Evolutionary conservation across 2,113 vertebrate species (phyloP), one percentile per base, ranked within the genome.

Genomic region (Chaetura pelagica): DNA sequence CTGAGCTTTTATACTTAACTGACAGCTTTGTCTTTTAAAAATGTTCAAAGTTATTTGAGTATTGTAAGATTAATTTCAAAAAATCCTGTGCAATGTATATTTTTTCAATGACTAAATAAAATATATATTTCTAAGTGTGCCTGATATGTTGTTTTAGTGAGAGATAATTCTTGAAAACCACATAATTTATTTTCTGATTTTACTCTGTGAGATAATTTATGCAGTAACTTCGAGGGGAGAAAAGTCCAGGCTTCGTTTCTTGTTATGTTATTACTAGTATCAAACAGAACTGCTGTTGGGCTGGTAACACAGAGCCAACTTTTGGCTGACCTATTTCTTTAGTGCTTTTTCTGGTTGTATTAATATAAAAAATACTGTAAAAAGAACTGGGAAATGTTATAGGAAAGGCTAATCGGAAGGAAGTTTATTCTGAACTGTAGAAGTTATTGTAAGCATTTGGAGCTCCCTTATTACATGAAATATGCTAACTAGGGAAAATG

Each of bases 71-170:
- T 91, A 40, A 75, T 84, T 93, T 48, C 59, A 72, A 91, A 51
- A 73, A 81, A 68, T 21, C 29, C 21, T 35, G 3, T 54, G 51
- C 32, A 68, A 27, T 64, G 8, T 80, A 18, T 58, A 4, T 62
- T 42, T 94, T 75, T 58, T 12, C 15, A 83, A 57, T 63, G 80
- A 54, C 13, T 92, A 76, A 97, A 96, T 97, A 96, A 97, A 97
- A 84, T 57, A 4, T 62, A 10, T 90, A 80, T 97, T 81, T 81
- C 86, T 13, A 94, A 72, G 15, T 81, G 26, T 92, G 7, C 3
- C 15, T 83, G 8, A 12, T 84, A 16, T n/a, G 5, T 48, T 64
- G 67, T 57, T 80, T 54, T 51, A 54, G 11, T 48, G 49, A 49
- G 30, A n/a, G 42, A 6, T 7, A 49, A 57, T 22, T 82, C 14